A percentile compares a stretch with the other conserved stretches of the same genome.
phyloP scores from a whole-genome alignment of 1,140 invertebrate species.

The Sitophilus oryzae region DNA sequence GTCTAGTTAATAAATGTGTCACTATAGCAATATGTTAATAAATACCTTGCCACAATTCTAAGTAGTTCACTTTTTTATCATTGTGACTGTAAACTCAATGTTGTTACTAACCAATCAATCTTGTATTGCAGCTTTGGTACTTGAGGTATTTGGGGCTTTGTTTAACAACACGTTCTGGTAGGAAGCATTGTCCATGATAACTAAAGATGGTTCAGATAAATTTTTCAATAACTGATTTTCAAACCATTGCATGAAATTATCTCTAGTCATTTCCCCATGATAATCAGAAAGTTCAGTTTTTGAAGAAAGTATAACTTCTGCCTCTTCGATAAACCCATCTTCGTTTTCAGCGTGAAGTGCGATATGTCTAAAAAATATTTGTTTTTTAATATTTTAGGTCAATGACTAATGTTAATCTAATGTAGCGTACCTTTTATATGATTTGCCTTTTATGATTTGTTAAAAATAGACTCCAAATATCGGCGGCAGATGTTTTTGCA shows the following conservation, averaged over 20 bases:
- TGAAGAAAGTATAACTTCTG: not conserved
- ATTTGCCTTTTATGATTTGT: too few relatives aligned
- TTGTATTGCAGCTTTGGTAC: too few relatives aligned
- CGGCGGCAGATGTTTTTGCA: too few relatives aligned
- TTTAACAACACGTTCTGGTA: not conserved
- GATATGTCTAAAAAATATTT: not conserved
- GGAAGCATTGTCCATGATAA: slow-evolving; percentile 1
- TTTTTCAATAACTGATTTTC: not conserved
- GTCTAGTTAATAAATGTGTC: too few relatives aligned
- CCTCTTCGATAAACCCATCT: slow-evolving; percentile 3
- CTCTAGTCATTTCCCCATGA: not conserved
- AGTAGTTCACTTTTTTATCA: too few relatives aligned
- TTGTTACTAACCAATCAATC: too few relatives aligned
- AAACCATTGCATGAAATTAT: not conserved
- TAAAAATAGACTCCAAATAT: too few relatives aligned
- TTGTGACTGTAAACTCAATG: too few relatives aligned
- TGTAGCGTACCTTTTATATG: not conserved
- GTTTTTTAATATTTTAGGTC: too few relatives aligned
- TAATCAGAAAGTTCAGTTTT: not conserved
- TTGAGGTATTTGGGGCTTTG: not conserved
- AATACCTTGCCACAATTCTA: too few relatives aligned
- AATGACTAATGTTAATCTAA: not conserved
- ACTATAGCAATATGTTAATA: too few relatives aligned
- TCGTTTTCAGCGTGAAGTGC: not conserved
- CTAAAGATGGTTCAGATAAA: not conserved